Base-by-base conservation (phyloP, 2,888 invertebrate species). In the Eupithecia centaureata region DNA sequence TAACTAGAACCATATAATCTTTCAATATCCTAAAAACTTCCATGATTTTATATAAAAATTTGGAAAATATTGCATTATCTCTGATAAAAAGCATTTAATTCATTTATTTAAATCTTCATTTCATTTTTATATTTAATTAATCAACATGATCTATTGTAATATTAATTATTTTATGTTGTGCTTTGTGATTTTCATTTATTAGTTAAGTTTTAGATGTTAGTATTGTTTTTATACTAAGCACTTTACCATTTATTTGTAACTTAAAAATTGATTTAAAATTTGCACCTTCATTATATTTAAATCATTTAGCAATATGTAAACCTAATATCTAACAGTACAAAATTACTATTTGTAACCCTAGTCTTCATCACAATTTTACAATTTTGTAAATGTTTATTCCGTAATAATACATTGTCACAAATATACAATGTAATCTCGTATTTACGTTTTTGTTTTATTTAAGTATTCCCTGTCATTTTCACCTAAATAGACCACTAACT, bases 331-430 rank as follows among this genome's bases (percentile, higher is more conserved):
- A 68, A 72, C 72, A 68, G 71, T 74, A 73, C 74, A 73, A 74
- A 71, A 65, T 54, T 72, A 73, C 72, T 75, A 71, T 73, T 79
- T 76, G 72, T 73, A 67, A 70, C 69, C 79, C 86, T 88, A 88
- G 86, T 88, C 85, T 84, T 81, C 85, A 82, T 89, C 88, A 88
- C 88, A 85, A 83, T 84, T 86, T 87, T 88, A 84, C 83, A 85
- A 82, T 82, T 86, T 83, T 80, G 73, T 80, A 81, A 79, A 83
- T 84, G 82, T 90, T 83, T 86, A 84, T 84, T 83, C 84, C 84
- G 84, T 90, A 89, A 87, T 89, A 89, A 90, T 85, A 88, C 91
- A 91, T 91, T 91, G 91, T 90, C 89, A 89, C 88, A 83, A 85
- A 87, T 90, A 91, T 88, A 92, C 90, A 90, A 90, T 91, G 89